Evolutionary conservation across 1,140 invertebrate genomes (phyloP).

Genomic region (Drosophila parabipectinata): DNA sequence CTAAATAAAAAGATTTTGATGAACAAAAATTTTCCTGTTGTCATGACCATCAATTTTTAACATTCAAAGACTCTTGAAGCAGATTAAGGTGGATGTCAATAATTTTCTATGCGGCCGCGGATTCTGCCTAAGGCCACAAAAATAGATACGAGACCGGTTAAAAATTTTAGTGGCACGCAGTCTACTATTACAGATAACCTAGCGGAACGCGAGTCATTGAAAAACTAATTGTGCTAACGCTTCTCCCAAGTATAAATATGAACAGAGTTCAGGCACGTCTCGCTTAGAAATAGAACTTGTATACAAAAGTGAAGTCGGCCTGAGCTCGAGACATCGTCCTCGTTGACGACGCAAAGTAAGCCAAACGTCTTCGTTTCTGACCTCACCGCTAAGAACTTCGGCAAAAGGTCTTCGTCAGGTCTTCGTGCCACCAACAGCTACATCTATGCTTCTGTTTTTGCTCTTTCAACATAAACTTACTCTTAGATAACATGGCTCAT

Average conservation of each 20-base stretch:
- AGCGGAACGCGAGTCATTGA: slow-evolving; percentile 73
- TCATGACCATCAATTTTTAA: neutral
- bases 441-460: slow-evolving; percentile 28
- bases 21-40: neutral
- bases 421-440: slow-evolving; percentile 26
- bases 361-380: slow-evolving; percentile 68
- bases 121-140: neutral
- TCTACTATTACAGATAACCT: slow-evolving; percentile 62
- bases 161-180: slow-evolving; percentile 17
- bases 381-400: slow-evolving; percentile 35
- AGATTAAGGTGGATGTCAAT: neutral
- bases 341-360: slow-evolving; percentile 64
- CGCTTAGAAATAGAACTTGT: slow-evolving; percentile 79
- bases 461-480: slow-evolving; percentile 57
- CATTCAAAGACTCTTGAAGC: neutral
- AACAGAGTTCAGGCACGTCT: slow-evolving; percentile 67
- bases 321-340: slow-evolving; percentile 22
- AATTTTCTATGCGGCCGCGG: slow-evolving; percentile 3
- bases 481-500: slow-evolving; percentile 21
- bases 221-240: slow-evolving; percentile 81
- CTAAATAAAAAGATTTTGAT: neutral
- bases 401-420: slow-evolving; percentile 32
- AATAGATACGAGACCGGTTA: slow-evolving; percentile 1
- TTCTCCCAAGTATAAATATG: slow-evolving; percentile 80
- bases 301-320: slow-evolving; percentile 55